Evolutionary conservation across 1,140 invertebrate genomes (phyloP).

Genomic region (Papilio helenus): DNA sequence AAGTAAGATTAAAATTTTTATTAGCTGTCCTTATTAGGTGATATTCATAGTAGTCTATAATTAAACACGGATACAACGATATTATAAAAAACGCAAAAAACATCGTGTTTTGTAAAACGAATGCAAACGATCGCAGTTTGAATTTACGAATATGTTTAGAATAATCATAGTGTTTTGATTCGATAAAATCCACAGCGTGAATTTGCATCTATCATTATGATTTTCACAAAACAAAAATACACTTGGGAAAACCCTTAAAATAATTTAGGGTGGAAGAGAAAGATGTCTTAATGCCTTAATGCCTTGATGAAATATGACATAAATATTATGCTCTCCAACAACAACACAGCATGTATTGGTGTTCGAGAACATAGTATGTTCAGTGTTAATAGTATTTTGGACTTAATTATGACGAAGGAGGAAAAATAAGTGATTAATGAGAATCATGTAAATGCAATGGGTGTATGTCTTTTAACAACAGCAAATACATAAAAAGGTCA

Average conservation of each 20-base stretch:
- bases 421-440: not conserved
- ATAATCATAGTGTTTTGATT: no score
- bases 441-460: not conserved
- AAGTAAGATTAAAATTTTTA: not conserved
- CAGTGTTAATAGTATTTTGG: not conserved
- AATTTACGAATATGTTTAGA: not conserved
- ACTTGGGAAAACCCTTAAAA: no score
- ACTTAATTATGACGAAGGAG: not conserved
- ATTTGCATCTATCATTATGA: no score
- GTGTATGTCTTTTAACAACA: not conserved
- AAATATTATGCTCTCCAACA: no score
- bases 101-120: not conserved
- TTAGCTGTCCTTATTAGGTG: not conserved
- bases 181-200: no score
- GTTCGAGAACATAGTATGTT: no score
- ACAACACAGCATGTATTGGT: no score
- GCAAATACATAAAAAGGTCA: not conserved
- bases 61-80: not conserved
- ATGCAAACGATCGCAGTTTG: not conserved
- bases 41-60: not conserved
- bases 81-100: not conserved
- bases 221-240: no score
- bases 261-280: no score
- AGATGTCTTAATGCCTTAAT: no score
- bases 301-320: no score